These are phyloP conservation scores for Pegoplata infirma DNA, from an alignment of 2,888 invertebrate genomes.

Conservation along the genomic window DNA sequence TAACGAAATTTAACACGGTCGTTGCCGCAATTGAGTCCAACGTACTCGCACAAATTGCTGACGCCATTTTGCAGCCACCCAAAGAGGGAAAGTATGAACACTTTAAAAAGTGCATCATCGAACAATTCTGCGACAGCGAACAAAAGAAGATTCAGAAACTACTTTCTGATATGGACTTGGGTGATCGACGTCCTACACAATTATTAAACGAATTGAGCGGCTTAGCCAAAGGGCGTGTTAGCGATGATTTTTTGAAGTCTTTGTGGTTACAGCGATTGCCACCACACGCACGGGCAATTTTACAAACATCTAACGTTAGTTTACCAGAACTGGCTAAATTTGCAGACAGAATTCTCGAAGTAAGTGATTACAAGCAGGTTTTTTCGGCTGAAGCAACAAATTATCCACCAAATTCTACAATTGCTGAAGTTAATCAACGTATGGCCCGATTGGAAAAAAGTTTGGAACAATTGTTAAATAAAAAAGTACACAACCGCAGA, in stretches of 20 bases:
- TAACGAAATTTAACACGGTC: constrained; percentile 65
- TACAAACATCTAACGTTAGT: constrained; percentile 37
- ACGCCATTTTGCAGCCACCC: constrained; percentile 61
- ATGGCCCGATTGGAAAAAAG: neutral
- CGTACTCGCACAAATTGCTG: constrained; percentile 58
- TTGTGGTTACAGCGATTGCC: neutral
- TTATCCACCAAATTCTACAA: neutral
- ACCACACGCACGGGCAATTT: constrained; percentile 6
- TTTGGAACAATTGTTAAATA: no score
- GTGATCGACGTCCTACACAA: constrained; percentile 58
- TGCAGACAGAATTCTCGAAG: neutral
- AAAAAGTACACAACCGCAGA: neutral
- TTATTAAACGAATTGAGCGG: constrained; percentile 54
- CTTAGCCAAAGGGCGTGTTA: constrained; percentile 42
- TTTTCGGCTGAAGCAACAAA: neutral
- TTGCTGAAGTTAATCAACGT: neutral
- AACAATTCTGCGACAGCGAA: constrained; percentile 57
- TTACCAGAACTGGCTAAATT: constrained; percentile 6
- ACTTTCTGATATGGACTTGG: no score
- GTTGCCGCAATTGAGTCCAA: constrained; percentile 62
- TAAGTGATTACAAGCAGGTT: neutral
- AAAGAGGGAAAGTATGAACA: constrained; percentile 54
- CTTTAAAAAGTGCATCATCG: constrained; percentile 52
- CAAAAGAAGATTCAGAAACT: constrained; percentile 53
- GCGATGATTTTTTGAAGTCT: constrained; percentile 27